These are phyloP conservation scores for Zaprionus gabonicus DNA, from an alignment of 1,140 invertebrate species.

Conservation along the genomic window DNA sequence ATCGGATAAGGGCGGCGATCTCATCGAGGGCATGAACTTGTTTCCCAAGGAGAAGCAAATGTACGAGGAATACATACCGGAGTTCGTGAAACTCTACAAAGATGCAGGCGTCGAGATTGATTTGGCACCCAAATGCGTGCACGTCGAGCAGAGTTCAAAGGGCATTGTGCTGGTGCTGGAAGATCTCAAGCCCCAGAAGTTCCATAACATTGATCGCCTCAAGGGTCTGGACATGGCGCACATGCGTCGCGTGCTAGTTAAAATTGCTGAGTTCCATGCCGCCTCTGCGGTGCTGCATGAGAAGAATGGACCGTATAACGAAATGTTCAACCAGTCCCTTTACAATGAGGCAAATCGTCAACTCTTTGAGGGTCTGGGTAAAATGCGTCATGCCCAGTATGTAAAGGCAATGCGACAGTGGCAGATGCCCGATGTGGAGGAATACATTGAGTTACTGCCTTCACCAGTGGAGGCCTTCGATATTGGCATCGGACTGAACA, in stretches of 20 bases:
- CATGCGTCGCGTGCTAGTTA: conserved; percentile 84
- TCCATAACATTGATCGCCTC: conserved; percentile 85
- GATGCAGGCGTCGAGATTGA: conserved; percentile 66
- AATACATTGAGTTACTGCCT: conserved; percentile 35
- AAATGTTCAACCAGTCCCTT: conserved; percentile 40
- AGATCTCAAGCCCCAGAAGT: conserved; percentile 85
- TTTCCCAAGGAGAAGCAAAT: conserved; percentile 75
- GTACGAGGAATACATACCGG: conserved; percentile 68
- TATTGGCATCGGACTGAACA: conserved; percentile 24
- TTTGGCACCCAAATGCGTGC: conserved; percentile 62
- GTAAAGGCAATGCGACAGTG: conserved; percentile 52
- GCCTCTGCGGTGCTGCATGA: conserved; percentile 79
- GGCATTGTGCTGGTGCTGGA: conserved; percentile 85
- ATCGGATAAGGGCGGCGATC: conserved; percentile 37
- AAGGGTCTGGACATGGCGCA: conserved; percentile 86
- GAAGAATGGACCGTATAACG: conserved; percentile 58
- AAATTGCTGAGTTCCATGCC: conserved; percentile 86
- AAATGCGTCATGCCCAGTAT: conserved; percentile 32
- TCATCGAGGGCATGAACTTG: conserved; percentile 58
- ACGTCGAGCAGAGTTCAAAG: conserved; percentile 54
- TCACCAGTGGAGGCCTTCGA: conserved; percentile 32
- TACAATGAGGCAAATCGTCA: conserved; percentile 47
- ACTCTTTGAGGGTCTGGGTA: conserved; percentile 41
- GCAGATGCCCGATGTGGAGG: conserved; percentile 55
- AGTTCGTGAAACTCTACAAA: conserved; percentile 71